phyloP scores from a whole-genome alignment of 2,113 vertebrate species.

The Petrocephalus microphthalmus region DNA sequence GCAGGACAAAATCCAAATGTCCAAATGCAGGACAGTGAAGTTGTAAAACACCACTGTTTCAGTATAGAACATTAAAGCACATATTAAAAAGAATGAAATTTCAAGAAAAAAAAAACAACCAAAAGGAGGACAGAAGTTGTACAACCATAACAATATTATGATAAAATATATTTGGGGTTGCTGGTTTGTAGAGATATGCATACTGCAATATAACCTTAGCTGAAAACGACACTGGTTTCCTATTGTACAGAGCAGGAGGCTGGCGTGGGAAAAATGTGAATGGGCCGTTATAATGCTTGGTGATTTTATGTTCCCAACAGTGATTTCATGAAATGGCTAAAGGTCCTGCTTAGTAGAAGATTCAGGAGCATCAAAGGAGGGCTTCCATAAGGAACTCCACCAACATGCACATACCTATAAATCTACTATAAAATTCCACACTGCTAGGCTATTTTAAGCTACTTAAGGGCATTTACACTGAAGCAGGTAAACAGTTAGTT shows the following conservation, averaged over 20 bases:
- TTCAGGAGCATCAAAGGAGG: neutral
- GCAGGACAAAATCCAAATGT: too few species aligned
- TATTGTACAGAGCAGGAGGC: neutral
- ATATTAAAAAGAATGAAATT: neutral
- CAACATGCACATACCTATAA: neutral
- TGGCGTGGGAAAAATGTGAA: neutral
- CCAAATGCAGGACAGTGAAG: neutral
- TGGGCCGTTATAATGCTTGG: neutral
- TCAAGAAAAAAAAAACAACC: neutral
- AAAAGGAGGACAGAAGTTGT: neutral
- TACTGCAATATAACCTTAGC: neutral
- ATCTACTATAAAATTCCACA: neutral
- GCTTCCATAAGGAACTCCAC: neutral
- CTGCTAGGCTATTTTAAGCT: neutral
- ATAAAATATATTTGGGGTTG: neutral
- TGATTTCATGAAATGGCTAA: neutral
- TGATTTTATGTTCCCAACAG: neutral
- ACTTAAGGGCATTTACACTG: neutral
- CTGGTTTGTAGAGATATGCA: neutral
- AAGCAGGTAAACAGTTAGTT: neutral
- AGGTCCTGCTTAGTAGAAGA: neutral
- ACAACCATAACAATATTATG: neutral
- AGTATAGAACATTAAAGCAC: neutral
- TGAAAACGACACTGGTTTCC: neutral
- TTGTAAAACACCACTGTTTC: neutral